phyloP scores from a whole-genome alignment of 37 sponge, comb jelly and placozoan species.

The Oscarella lobularis region DNA sequence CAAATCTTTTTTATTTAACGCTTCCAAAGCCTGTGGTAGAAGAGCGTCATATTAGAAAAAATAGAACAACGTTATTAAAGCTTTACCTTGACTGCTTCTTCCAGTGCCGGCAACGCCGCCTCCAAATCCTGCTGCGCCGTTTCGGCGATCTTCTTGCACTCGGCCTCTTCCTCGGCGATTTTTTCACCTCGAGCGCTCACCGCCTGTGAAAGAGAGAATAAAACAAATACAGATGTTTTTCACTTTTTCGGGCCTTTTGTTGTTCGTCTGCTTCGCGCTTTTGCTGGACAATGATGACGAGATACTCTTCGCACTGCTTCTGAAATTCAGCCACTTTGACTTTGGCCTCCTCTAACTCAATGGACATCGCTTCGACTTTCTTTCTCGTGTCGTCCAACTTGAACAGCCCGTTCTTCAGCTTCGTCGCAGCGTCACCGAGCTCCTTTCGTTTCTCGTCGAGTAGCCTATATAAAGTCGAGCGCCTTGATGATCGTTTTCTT shows the following conservation, averaged over 20 bases:
- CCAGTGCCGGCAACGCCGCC: slow-evolving; percentile 90
- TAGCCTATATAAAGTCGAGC: slow-evolving; percentile 22
- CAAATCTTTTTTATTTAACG: slow-evolving; percentile 93
- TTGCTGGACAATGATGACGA: slow-evolving; percentile 94
- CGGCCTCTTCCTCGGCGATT: slow-evolving; percentile 91
- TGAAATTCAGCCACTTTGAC: slow-evolving; percentile 86
- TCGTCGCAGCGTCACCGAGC: slow-evolving; percentile 74
- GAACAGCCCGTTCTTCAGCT: slow-evolving; percentile 81
- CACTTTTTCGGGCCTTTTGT: slow-evolving; percentile 50
- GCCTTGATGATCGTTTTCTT: neutral
- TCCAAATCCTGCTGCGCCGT: slow-evolving; percentile 91
- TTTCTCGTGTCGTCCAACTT: slow-evolving; percentile 90
- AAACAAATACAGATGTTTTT: neutral
- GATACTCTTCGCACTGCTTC: slow-evolving; percentile 98
- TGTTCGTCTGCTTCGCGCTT: slow-evolving; percentile 96
- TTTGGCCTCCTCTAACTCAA: slow-evolving; percentile 85
- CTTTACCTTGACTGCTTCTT: slow-evolving; percentile 74
- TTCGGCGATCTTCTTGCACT: slow-evolving; percentile 73
- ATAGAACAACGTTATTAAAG: neutral
- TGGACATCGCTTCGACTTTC: slow-evolving; percentile 92
- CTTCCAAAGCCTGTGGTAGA: slow-evolving; percentile 82
- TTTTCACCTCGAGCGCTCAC: slow-evolving; percentile 87
- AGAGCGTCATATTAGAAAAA: too few relatives aligned
- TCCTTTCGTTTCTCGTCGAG: slow-evolving; percentile 89
- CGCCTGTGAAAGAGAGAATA: slow-evolving; percentile 13